Base-by-base conservation (phyloP, 2,797 vertebrate genomes). In the Rhinella marina region DNA sequence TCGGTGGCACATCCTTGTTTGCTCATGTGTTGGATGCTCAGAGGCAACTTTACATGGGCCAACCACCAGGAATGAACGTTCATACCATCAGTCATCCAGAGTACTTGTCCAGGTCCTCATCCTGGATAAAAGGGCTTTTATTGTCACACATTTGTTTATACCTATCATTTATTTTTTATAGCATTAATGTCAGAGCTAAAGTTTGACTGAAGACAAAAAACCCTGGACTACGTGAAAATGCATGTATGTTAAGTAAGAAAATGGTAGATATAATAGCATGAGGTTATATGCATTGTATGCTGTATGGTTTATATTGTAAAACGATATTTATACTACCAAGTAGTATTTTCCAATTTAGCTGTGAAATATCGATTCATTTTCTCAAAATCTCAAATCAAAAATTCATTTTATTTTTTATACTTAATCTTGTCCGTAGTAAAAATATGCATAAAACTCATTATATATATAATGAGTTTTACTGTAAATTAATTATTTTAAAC, bases 241-340 rank as follows among this genome's bases (percentile, higher is more conserved):
- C 25, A 29, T 59, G 54, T 19, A 57, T 27, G 25, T 59, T 19
- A 19, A 79, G 16, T 21, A 32, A 27, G 25, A 29, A 29, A 57
- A 21, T 59, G 54, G 17, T 79, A 17, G 16, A 57, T 29, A 29
- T 21, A 32, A 29, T 79, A 59, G 77, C 77, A 79, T 29, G n/a
- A 59, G 16, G 12, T 57, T n/a, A 4, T 79, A 59, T 79, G 13
- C n/a, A 79, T 57, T 57, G 76, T 57, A 78, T 78, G 25, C 72
- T 9, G 4, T 56, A 54, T 77, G 73, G 23, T 50, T 76, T 56
- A 77, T 29, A 56, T 56, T 78, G 76, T 29, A n/a, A 52, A 76
- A 76, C 21, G n/a, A 76, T 76, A 76, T 52, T 50, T 76, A 76
- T 50, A 76, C 73, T 76, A 76, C 73, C 23, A 76, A 52, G 73